Evolutionary conservation across 2,797 vertebrate species (phyloP).

Genomic region (Acanthurus lineatus): DNA sequence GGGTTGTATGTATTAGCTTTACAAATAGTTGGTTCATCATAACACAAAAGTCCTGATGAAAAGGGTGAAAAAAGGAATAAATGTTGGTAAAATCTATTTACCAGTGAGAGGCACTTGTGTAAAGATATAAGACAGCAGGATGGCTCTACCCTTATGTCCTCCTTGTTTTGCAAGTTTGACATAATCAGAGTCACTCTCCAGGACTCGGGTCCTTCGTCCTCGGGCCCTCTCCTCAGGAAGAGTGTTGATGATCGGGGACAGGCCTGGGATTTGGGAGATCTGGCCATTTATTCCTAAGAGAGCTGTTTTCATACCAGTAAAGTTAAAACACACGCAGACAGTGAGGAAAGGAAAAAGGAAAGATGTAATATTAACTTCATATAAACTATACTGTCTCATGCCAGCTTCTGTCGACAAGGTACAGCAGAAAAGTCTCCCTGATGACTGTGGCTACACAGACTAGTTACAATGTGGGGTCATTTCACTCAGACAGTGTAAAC

Average conservation of each 20-base stretch:
- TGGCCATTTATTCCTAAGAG: constrained; percentile 43
- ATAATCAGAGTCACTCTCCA: constrained; percentile 82
- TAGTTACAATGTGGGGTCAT: neutral
- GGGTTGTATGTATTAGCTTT: constrained; percentile 63
- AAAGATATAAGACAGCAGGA: neutral
- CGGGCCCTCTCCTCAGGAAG: constrained; percentile 58
- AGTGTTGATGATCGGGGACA: constrained; percentile 61
- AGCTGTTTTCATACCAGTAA: constrained; percentile 44
- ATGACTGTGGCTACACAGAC: neutral
- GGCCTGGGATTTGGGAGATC: constrained; percentile 84
- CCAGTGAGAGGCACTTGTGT: neutral
- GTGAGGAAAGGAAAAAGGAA: neutral
- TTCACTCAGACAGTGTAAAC: neutral
- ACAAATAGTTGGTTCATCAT: constrained; percentile 53
- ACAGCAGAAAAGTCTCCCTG: neutral
- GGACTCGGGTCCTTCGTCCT: constrained; percentile 73
- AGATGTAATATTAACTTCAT: neutral
- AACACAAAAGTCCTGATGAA: constrained; percentile 79
- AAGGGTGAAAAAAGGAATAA: neutral
- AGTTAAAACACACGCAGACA: constrained; percentile 2
- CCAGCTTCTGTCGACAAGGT: no score
- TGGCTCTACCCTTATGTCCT: constrained; percentile 78
- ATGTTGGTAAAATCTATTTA: neutral
- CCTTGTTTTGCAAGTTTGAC: constrained; percentile 86
- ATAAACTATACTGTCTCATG: neutral